Percentiles rank a stretch among this genome's conserved stretches.
These are phyloP conservation scores for Palythoa grandiflora DNA, from an alignment of 92 coral and sea anemone genomes.

Conservation along the genomic window DNA sequence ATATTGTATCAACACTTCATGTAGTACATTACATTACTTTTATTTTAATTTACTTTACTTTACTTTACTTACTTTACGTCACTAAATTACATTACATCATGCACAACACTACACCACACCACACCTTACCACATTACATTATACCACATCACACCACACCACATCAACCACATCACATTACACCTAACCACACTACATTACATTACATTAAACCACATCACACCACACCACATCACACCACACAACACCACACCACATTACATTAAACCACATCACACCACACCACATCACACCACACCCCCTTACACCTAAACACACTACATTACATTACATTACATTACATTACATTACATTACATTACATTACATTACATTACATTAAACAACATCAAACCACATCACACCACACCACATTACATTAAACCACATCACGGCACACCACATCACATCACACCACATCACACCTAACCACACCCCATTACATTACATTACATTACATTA, in stretches of 20 bases:
- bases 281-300: no score
- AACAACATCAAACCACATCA: no score
- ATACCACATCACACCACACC: neutral
- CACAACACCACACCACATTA: neutral
- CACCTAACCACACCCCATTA: neutral
- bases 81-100: neutral
- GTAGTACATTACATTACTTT: neutral
- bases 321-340: no score
- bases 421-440: no score
- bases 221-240: no score
- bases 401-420: no score
- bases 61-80: neutral
- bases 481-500: neutral
- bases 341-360: no score
- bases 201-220: neutral
- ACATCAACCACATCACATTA: neutral
- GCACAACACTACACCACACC: neutral
- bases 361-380: no score
- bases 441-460: no score
- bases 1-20: neutral
- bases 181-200: neutral
- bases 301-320: no score
- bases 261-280: neutral
- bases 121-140: neutral
- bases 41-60: neutral